A percentile compares a stretch with the other conserved stretches of the same genome.
phyloP scores from a whole-genome alignment of 2,113 vertebrate genomes.

The Cryptomyrus ogoouensis region DNA sequence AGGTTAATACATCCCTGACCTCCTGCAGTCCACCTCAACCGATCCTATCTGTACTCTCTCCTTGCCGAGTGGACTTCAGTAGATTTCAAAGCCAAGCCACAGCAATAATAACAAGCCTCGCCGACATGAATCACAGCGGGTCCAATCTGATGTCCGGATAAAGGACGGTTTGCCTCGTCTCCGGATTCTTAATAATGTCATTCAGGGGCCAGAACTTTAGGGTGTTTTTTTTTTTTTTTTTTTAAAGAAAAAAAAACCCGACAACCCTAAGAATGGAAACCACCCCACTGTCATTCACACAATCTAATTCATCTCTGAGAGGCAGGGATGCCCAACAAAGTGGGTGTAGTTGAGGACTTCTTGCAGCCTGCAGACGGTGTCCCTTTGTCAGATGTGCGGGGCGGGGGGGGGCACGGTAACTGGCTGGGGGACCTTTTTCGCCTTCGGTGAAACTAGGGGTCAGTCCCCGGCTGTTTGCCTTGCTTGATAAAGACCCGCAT shows the following conservation, averaged over 20 bases:
- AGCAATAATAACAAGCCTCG: slow-evolving; percentile 49
- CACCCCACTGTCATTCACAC: background rate
- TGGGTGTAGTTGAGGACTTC: background rate
- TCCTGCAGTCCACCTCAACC: slow-evolving; percentile 14
- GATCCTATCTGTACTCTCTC: slow-evolving; percentile 27
- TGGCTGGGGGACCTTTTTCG: background rate
- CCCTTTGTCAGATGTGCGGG: background rate
- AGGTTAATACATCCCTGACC: slow-evolving; percentile 27
- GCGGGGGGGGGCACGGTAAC: background rate
- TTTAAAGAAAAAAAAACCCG: background rate
- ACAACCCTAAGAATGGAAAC: background rate
- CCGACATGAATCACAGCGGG: slow-evolving; percentile 28
- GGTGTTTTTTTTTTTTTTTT: slow-evolving; percentile 6
- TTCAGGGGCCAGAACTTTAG: slow-evolving; percentile 42
- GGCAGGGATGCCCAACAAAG: background rate
- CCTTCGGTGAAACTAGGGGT: background rate
- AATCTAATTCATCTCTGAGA: background rate
- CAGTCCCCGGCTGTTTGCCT: background rate
- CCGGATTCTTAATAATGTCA: slow-evolving; percentile 58
- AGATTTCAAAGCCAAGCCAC: slow-evolving; percentile 64
- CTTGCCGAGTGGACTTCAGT: slow-evolving; percentile 58
- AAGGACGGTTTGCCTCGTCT: slow-evolving; percentile 62
- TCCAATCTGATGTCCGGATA: slow-evolving; percentile 63
- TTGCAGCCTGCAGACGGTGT: background rate
- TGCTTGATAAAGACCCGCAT: background rate